A percentile compares a stretch with the other conserved stretches of the same genome.
Conservation (phyloP, 2,113 vertebrate species). For the Meriones unguiculatus region DNA sequence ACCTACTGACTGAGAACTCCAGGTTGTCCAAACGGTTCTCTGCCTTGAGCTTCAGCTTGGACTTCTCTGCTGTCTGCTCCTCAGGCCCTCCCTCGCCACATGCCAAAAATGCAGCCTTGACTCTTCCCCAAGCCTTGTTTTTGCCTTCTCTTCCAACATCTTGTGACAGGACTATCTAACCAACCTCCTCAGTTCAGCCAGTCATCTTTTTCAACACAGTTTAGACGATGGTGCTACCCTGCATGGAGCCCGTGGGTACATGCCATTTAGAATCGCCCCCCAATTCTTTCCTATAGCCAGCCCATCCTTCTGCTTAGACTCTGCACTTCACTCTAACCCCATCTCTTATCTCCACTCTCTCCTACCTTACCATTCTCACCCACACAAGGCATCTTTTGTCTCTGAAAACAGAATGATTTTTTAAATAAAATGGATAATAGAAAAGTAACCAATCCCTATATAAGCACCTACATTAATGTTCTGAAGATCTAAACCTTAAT, state of each 20-base stretch:
- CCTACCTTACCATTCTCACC: not conserved
- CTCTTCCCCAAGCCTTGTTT: not conserved
- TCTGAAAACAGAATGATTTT: not conserved
- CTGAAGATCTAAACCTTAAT: conserved; percentile 40
- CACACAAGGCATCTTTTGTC: not conserved
- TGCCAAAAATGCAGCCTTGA: not conserved
- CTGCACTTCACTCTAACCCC: not conserved
- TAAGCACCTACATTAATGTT: not conserved
- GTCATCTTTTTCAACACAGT: not conserved
- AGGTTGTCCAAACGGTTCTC: not conserved
- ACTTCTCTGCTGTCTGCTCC: not conserved
- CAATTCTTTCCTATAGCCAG: not conserved
- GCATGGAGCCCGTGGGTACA: not conserved
- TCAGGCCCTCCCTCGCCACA: not conserved
- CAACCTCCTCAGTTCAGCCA: not conserved
- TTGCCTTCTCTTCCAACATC: not conserved
- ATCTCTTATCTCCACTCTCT: not conserved
- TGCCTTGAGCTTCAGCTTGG: not conserved
- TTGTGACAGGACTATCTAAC: not conserved
- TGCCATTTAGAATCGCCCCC: not conserved
- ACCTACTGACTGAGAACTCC: not conserved
- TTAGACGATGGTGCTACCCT: not conserved
- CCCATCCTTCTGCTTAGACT: not conserved
- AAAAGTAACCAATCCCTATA: not conserved
- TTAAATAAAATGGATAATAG: conserved; percentile 22